phyloP scores from a whole-genome alignment of 1,140 invertebrate genomes.

The Delia radicum region DNA sequence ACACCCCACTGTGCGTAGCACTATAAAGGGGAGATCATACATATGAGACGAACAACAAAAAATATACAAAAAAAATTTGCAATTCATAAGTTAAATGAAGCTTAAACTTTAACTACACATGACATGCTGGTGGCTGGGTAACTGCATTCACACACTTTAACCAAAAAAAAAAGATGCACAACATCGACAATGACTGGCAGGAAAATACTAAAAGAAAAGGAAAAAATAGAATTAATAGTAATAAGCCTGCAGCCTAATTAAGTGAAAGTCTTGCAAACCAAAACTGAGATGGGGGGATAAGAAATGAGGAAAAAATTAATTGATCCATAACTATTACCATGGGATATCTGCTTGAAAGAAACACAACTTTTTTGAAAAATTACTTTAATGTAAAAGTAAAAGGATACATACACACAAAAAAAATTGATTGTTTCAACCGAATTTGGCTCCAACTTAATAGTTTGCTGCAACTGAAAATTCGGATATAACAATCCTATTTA shows the following conservation, averaged over 20 bases:
- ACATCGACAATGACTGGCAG: background rate
- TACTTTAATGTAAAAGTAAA: too few relatives aligned
- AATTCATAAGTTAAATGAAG: constrained; percentile 31
- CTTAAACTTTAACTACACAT: constrained; percentile 26
- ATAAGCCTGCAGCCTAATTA: constrained; percentile 17
- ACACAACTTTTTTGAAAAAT: too few relatives aligned
- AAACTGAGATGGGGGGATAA: background rate
- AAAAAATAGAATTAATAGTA: constrained; percentile 14
- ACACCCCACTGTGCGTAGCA: too few relatives aligned
- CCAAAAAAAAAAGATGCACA: background rate
- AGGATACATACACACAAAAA: too few relatives aligned
- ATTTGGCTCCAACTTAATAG: too few relatives aligned
- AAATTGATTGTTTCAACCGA: too few relatives aligned
- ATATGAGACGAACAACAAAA: background rate
- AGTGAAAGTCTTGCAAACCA: constrained; percentile 8
- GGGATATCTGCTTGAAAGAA: too few relatives aligned
- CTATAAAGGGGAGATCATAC: background rate
- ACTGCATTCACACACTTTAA: constrained; percentile 1
- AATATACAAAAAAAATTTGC: background rate
- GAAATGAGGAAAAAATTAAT: background rate
- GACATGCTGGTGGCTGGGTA: background rate
- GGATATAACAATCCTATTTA: too few relatives aligned
- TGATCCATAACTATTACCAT: background rate
- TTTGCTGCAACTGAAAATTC: too few relatives aligned
- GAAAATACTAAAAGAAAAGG: background rate